Percentiles rank a stretch among this genome's conserved stretches.
Evolutionary conservation across 2,888 invertebrate species (phyloP).

Genomic region (Polydrusus cervinus): DNA sequence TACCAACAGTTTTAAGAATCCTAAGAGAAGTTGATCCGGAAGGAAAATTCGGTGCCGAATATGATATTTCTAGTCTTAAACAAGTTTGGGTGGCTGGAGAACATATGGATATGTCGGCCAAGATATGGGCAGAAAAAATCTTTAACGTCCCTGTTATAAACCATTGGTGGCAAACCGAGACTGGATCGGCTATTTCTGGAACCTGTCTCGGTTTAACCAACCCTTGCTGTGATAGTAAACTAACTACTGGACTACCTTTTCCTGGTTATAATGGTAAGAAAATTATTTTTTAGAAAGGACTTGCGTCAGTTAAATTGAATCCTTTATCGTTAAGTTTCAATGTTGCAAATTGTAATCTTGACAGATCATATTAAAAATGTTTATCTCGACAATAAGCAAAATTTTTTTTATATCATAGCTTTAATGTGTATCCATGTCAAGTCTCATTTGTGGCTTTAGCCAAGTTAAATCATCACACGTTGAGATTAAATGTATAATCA

Average conservation of each 20-base stretch:
- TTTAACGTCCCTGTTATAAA: conserved; percentile 88
- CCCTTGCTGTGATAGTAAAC: conserved; percentile 75
- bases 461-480: too few relatives aligned
- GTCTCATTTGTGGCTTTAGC: too few relatives aligned
- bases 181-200: conserved; percentile 92
- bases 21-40: conserved; percentile 88
- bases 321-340: too few relatives aligned
- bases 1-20: conserved; percentile 92
- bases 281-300: not conserved
- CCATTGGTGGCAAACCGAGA: conserved; percentile 99
- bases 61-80: conserved; percentile 81
- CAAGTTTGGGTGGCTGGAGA: conserved; percentile 92
- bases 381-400: too few relatives aligned
- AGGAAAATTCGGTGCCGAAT: conserved; percentile 78
- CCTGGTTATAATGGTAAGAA: conserved; percentile 89
- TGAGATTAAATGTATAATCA: too few relatives aligned
- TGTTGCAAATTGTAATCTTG: too few relatives aligned
- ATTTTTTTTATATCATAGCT: too few relatives aligned
- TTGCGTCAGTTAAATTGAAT: not conserved
- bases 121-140: conserved; percentile 81
- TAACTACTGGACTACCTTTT: conserved; percentile 86
- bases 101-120: conserved; percentile 93
- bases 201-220: conserved; percentile 84
- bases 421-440: too few relatives aligned
- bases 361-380: too few relatives aligned